Evolutionary conservation across 2,888 invertebrate species (phyloP).

Genomic region (Ctena decussata): DNA sequence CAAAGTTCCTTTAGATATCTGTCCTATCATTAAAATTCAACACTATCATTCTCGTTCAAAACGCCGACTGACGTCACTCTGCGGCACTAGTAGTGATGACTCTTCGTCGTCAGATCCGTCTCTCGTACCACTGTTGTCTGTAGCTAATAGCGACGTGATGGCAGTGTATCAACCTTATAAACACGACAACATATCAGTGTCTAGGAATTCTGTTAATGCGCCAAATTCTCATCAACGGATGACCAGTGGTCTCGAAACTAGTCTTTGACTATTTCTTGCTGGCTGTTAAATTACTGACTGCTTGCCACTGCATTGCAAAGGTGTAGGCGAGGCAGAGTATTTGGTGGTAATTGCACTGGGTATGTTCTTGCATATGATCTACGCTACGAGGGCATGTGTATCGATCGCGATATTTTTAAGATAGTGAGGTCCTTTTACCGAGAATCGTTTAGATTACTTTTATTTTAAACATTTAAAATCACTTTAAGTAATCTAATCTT

Average conservation of each 20-base stretch:
- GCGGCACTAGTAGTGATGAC: conserved; percentile 50
- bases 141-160: background rate
- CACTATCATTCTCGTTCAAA: conserved; percentile 64
- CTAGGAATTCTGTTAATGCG: background rate
- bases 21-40: conserved; percentile 65
- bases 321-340: no score
- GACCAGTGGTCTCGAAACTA: background rate
- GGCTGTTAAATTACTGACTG: no score
- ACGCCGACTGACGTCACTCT: conserved; percentile 55
- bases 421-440: no score
- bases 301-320: no score
- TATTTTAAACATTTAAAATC: no score
- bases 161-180: background rate
- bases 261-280: no score
- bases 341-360: no score
- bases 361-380: no score
- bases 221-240: background rate
- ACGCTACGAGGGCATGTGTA: no score
- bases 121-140: background rate
- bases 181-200: background rate
- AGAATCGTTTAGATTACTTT: no score
- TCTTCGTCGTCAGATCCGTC: conserved; percentile 45
- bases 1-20: conserved; percentile 59
- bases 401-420: no score
- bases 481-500: no score